Conservation (phyloP, 2,113 vertebrate genomes). For the Azemiops feae region DNA sequence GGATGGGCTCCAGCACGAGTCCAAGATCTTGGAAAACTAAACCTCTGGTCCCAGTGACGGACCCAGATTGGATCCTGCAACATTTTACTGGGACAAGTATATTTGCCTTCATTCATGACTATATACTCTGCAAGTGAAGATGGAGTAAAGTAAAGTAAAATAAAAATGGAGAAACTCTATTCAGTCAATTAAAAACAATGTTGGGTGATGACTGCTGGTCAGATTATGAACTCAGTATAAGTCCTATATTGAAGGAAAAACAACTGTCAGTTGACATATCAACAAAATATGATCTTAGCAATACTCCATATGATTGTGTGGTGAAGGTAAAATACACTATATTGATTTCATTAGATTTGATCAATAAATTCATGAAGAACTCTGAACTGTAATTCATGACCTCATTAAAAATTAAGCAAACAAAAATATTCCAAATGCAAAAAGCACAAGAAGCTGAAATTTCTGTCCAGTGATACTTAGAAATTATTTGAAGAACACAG, state of each 20-base stretch:
- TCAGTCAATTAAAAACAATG: neutral
- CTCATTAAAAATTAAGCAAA: neutral
- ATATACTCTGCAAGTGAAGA: neutral
- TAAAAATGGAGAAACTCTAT: neutral
- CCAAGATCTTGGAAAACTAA: too few relatives aligned
- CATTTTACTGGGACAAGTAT: too few relatives aligned
- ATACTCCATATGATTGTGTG: neutral
- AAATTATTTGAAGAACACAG: neutral
- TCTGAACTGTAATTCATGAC: neutral
- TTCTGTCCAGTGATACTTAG: neutral
- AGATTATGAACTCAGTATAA: neutral
- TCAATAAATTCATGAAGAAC: neutral
- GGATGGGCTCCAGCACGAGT: too few relatives aligned
- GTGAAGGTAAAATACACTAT: neutral
- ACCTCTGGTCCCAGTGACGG: too few relatives aligned
- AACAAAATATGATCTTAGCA: neutral
- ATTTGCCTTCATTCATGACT: too few relatives aligned
- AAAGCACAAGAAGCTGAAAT: neutral
- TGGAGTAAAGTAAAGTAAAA: neutral
- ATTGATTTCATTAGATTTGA: neutral
- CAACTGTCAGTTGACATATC: neutral
- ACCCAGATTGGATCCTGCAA: too few relatives aligned
- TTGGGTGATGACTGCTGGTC: neutral
- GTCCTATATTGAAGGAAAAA: neutral
- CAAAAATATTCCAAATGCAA: neutral